Base-by-base conservation (phyloP, 1,140 invertebrate genomes). In the Atta colombica region DNA sequence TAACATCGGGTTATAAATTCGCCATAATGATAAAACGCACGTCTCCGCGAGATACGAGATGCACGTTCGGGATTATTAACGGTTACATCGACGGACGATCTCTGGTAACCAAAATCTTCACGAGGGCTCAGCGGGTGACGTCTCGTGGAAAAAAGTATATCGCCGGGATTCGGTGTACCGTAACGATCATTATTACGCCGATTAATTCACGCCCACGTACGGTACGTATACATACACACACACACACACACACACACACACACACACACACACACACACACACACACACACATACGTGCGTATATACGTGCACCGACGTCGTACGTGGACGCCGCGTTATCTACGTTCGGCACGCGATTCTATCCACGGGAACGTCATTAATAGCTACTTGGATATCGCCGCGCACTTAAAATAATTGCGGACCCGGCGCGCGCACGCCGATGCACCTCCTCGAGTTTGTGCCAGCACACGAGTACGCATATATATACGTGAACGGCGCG, bases 381-480 rank as follows among this genome's bases (percentile, higher is more conserved):
- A 91, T 91, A 91, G 89, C 89, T 90, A 88, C 87, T 91, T 81
- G 87, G 86, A 91, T 91, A 91, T 91, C 85, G 87, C 89, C 77
- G 61, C 86, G 88, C 89, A 91, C 87, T 91, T 91, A 91, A 91
- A 91, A 90, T 91, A 91, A 91, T 91, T 91, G 90, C 89, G 78
- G 82, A 35, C 61, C 35, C 60, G 77, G n/a, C 66, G 45, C 87
- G 80, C 55, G 60, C 55, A 55, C 68, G 58, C 72, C 69, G 61
- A 72, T 71, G 53, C 61, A 21, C 72, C 58, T 66, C 66, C 58
- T 66, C 65, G 18, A 16, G 7, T 45, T 49, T 18, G 53, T 18
- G 61, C 58, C 35, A 31, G 49, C 49, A 84, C 55, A 63, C 80
- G 10, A 45, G 39, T 7, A 14, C 25, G 69, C 18, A 14, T 16